phyloP scores from a whole-genome alignment of 2,113 vertebrate species.

The Charadrius vociferus region DNA sequence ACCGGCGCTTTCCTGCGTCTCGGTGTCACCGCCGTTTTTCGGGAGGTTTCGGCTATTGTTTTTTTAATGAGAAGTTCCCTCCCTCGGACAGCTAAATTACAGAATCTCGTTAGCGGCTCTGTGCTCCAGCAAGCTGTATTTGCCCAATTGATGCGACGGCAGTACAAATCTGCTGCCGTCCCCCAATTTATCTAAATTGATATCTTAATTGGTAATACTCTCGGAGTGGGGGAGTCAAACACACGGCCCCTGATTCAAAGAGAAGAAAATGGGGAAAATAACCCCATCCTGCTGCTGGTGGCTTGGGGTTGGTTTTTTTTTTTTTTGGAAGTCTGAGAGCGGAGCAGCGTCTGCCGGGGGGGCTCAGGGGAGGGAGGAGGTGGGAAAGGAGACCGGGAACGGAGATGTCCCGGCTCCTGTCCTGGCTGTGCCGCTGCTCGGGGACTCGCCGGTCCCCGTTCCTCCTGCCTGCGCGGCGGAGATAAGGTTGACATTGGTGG shows the following conservation, averaged over 20 bases:
- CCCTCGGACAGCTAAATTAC: not conserved
- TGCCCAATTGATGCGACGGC: not conserved
- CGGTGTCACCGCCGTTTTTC: accelerated
- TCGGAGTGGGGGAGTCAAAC: not conserved
- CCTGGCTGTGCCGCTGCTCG: not conserved
- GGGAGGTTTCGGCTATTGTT: not conserved
- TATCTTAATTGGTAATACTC: constrained; percentile 2
- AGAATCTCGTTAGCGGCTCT: not conserved
- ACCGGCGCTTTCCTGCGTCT: not conserved
- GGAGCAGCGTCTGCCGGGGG: not conserved
- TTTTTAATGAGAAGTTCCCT: not conserved
- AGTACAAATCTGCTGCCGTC: not conserved
- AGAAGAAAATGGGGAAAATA: not conserved
- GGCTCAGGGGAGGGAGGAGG: accelerated
- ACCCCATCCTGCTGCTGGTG: not conserved
- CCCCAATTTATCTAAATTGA: constrained; percentile 32
- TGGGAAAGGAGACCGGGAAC: accelerated
- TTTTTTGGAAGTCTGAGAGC: not conserved
- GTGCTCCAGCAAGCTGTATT: not conserved
- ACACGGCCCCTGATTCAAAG: not conserved
- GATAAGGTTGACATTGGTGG: not conserved
- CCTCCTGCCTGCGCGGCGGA: accelerated
- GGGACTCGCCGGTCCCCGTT: not conserved
- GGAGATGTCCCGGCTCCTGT: accelerated
- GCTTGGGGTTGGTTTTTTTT: not conserved